Base-by-base conservation (phyloP, 2,797 vertebrate species). In the Scomberomorus guttatus region DNA sequence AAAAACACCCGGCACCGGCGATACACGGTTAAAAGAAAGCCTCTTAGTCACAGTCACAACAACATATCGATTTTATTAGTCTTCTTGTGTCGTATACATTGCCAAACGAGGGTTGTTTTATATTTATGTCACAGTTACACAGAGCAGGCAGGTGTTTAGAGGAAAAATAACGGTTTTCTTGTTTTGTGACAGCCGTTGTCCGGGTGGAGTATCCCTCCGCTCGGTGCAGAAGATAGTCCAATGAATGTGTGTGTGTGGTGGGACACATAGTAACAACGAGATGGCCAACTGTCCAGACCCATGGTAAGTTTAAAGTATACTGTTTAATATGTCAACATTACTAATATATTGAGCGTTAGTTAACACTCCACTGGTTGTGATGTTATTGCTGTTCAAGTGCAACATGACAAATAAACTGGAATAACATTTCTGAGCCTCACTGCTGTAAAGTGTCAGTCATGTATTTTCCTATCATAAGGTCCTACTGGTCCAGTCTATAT, bases 261-360 rank as follows among this genome's bases (percentile, higher is more conserved):
- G 87, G 89, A 74, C 79, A 83, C 82, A 78, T 42, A 83, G 60
- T 79, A 54, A 60, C 85, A 79, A 48, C 83, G 82, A 84, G 82
- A 96, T 96, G 95, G 90, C 91, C 84, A 83, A 81, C 89, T 85
- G 77, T 90, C 90, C 86, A 37, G 69, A 90, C 60, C 86, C 89
- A 25, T 92, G 96, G 96, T 96, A 71, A 95, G 91, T 92, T 60
- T 15, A 32, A 13, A 57, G 1, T 55, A 22, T 27, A 17, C 39
- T 57, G 7, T 20, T 0, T 54, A 32, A 72, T 32, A 25, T 8
- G 59, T 0, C 15, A 61, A 50, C 34, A 71, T 4, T 12, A 3
- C 13, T 2, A 32, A 5, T 44, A 44, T 42, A 14, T 15, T 57
- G 20, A 46, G 10, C 29, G 10, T 14, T 69, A 54, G 4, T 25